Evolutionary conservation across 23 tunicate species (phyloP), one percentile per base, ranked within the genome.

Genomic region (Ascidia mentula): DNA sequence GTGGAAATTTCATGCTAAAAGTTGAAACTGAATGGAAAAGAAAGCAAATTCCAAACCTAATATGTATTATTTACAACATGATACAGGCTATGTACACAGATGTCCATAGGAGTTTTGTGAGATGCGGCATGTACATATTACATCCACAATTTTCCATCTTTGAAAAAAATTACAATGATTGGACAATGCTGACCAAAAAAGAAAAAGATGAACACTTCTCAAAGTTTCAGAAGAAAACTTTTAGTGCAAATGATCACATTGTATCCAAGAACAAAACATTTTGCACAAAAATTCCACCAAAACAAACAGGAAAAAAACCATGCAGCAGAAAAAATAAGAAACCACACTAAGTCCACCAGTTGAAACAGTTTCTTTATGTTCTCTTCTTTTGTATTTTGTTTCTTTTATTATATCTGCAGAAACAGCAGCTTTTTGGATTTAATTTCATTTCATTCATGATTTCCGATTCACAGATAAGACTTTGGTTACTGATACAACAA

Each of bases 21-120:
- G 74, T 71, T 2, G 30, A 31, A 28, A 71, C 74, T 20, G 74
- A 71, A 71, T 71, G 74, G 74, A 71, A 9, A 71, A 71, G 30
- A 18, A 28, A 71, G 30, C 24, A 71, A 3, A 2, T 71, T 28
- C 30, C 74, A 4, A 71, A 71, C 5, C 30, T 71, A 71, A 31
- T 71, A 31, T 20, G 32, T 2, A 71, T 36, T 31, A 71, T 71
- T 3, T 71, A 18, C 30, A 31, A 71, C 30, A 20, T 71, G 30
- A 20, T 69, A 69, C 72, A 12, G 72, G 30, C 74, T 20, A 3
- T 20, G 5, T 71, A 71, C 74, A 71, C 74, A 71, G 74, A 71
- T 18, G 30, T 71, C 2, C 31, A 71, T 30, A 71, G 74, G 32
- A 20, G 32, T 7, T 71, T 71, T 71, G 6, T 18, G 2, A 18